Percentiles rank a stretch among this genome's conserved stretches.
These are phyloP conservation scores for Rana temporaria DNA, from an alignment of 2,113 vertebrate genomes.

Conservation along the genomic window DNA sequence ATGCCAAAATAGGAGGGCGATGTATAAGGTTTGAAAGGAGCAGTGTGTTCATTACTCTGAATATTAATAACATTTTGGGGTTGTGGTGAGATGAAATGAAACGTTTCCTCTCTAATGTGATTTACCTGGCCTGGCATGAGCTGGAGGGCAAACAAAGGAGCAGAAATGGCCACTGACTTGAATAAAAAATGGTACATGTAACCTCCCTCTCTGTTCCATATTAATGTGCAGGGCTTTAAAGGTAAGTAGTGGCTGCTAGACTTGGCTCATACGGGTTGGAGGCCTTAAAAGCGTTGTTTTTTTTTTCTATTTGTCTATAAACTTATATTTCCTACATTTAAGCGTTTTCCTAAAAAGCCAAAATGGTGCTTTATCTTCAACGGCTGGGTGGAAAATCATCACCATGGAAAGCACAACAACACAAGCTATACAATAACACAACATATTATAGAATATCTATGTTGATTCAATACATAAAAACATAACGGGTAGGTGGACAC, in stretches of 20 bases:
- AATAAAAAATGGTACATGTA: neutral
- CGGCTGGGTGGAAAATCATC: too few relatives aligned
- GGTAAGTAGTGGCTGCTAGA: neutral
- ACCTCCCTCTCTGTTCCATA: neutral
- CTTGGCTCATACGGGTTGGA: neutral
- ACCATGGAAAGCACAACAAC: too few relatives aligned
- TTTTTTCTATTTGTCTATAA: too few relatives aligned
- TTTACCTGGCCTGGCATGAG: conserved; percentile 80
- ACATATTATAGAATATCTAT: too few relatives aligned
- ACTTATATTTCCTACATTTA: too few relatives aligned
- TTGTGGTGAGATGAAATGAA: conserved; percentile 81
- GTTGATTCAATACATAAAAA: too few relatives aligned
- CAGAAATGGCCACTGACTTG: conserved; percentile 73
- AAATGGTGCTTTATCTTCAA: too few relatives aligned
- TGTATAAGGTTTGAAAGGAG: neutral
- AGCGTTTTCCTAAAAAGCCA: too few relatives aligned
- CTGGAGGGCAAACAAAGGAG: conserved; percentile 77
- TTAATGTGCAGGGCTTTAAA: conserved; percentile 6
- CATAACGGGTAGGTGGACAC: too few relatives aligned
- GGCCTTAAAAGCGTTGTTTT: neutral
- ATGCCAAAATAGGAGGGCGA: too few relatives aligned
- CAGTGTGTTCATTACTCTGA: conserved; percentile 54
- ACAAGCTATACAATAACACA: too few relatives aligned
- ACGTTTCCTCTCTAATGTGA: conserved; percentile 76
- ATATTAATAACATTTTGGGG: conserved; percentile 79